phyloP scores from a whole-genome alignment of 2,113 vertebrate genomes.

The Nymphicus hollandicus region DNA sequence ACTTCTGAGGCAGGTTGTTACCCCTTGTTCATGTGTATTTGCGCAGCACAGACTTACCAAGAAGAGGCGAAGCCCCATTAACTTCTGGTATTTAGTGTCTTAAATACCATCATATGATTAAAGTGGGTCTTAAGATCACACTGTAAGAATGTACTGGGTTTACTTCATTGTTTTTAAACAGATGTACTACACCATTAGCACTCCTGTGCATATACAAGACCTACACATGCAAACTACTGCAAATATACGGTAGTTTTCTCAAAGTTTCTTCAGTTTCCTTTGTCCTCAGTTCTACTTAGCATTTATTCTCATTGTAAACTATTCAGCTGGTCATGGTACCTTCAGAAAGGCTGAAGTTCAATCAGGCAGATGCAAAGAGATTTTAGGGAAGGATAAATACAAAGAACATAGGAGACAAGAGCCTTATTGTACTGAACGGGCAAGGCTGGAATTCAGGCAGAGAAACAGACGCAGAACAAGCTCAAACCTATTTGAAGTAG shows the following conservation, averaged over 20 bases:
- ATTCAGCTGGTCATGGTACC: not conserved
- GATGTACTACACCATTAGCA: not conserved
- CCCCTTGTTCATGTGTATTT: not conserved
- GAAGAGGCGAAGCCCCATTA: not conserved
- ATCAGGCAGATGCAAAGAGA: not conserved
- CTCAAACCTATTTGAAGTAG: not conserved
- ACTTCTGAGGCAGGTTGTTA: not conserved
- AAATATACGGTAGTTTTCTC: not conserved
- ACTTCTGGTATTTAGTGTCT: slow-evolving; percentile 19
- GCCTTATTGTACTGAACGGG: not conserved
- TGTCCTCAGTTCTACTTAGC: not conserved
- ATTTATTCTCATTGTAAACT: not conserved
- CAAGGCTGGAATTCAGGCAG: not conserved
- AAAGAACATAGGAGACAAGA: not conserved
- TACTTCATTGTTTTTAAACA: not conserved
- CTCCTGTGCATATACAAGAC: not conserved
- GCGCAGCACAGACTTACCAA: not conserved
- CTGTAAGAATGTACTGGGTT: not conserved
- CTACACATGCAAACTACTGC: not conserved
- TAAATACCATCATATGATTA: slow-evolving; percentile 4
- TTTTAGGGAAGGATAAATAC: not conserved
- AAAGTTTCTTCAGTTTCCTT: not conserved
- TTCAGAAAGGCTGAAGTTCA: slow-evolving; percentile 12
- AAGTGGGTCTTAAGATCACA: not conserved
- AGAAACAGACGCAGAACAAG: not conserved